Evolutionary conservation across 2,888 invertebrate genomes (phyloP).

Genomic region (Alviniconcha strummeri): DNA sequence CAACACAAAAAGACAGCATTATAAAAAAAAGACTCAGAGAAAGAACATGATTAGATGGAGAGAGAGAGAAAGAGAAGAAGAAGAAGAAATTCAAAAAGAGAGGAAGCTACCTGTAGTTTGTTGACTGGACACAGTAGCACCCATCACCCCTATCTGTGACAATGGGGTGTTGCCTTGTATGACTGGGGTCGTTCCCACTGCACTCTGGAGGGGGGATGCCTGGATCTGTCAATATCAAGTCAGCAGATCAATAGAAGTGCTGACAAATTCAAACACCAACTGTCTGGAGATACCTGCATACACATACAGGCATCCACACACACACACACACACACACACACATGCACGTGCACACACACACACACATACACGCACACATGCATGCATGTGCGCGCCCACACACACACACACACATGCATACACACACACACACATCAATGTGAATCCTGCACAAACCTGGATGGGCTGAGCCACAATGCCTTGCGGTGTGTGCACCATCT

Average conservation of each 20-base stretch:
- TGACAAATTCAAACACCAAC: background rate
- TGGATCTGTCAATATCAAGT: slow-evolving; percentile 52
- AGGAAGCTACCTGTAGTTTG: too few relatives aligned
- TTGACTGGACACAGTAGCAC: slow-evolving; percentile 21
- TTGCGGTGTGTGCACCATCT: slow-evolving; percentile 76
- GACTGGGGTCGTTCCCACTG: slow-evolving; percentile 46
- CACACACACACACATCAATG: background rate
- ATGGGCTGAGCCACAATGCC: slow-evolving; percentile 75
- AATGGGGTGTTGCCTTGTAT: slow-evolving; percentile 90
- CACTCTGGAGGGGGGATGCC: slow-evolving; percentile 44
- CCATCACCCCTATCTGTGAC: slow-evolving; percentile 85
- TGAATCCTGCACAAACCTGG: slow-evolving; percentile 61
- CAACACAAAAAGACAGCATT: too few relatives aligned
- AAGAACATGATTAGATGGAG: too few relatives aligned
- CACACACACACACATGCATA: background rate
- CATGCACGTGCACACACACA: background rate
- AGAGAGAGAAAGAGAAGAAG: too few relatives aligned
- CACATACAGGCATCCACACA: too few relatives aligned
- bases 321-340: background rate
- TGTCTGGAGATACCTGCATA: too few relatives aligned
- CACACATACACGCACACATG: background rate
- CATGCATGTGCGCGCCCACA: background rate
- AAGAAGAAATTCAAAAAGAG: too few relatives aligned
- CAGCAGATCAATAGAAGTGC: background rate
- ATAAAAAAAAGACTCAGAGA: too few relatives aligned